These are phyloP conservation scores for Sialis lutaria DNA, from an alignment of 2,888 invertebrate species.

Conservation along the genomic window DNA sequence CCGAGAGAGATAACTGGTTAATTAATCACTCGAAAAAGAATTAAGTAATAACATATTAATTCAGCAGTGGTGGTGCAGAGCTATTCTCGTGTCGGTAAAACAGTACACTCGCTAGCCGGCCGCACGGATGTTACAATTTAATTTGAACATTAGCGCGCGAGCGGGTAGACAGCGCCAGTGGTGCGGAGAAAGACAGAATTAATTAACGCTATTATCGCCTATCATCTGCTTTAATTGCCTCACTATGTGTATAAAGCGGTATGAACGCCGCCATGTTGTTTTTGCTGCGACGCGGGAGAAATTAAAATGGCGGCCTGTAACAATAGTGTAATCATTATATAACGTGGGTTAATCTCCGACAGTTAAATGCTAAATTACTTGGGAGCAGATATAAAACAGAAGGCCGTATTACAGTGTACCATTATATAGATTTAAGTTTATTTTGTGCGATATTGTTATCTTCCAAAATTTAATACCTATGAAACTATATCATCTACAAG, in stretches of 20 bases:
- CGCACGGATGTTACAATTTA: constrained; percentile 26
- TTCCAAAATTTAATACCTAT: too few species aligned
- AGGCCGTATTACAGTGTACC: neutral
- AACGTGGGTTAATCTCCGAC: constrained; percentile 22
- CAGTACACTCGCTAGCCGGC: neutral
- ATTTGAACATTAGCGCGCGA: constrained; percentile 30
- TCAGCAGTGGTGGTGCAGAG: too few species aligned
- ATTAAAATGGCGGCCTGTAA: constrained; percentile 28
- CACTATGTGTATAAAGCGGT: constrained; percentile 1
- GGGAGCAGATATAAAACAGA: neutral
- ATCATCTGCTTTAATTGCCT: constrained; percentile 33
- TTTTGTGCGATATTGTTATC: too few species aligned
- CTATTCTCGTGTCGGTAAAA: too few species aligned
- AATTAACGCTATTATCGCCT: constrained; percentile 32
- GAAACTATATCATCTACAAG: too few species aligned
- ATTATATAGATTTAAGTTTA: too few species aligned
- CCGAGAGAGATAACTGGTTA: too few species aligned
- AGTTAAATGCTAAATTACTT: constrained; percentile 29
- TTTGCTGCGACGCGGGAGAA: constrained; percentile 22
- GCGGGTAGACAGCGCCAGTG: neutral
- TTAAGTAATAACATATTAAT: too few species aligned
- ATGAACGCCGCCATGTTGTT: constrained; percentile 25
- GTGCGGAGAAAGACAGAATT: constrained; percentile 28
- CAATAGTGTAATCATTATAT: constrained; percentile 28
- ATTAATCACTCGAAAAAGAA: too few species aligned